Conservation (phyloP, 2,888 invertebrate genomes). For the Plebejus argus region DNA sequence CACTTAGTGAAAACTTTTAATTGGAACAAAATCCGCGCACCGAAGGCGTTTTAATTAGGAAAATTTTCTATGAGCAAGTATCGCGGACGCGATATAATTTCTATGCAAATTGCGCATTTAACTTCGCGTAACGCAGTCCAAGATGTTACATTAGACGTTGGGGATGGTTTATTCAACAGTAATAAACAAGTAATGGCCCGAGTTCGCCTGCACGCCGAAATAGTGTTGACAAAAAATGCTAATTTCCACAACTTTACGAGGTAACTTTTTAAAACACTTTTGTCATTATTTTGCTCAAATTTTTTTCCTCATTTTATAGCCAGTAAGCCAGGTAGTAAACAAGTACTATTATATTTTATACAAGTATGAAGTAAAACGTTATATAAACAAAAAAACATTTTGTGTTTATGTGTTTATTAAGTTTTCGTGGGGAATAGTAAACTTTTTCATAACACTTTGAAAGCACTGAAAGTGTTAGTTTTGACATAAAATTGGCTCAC, state of each 20-base stretch:
- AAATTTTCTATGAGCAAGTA: slow-evolving; percentile 76
- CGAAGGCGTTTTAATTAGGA: slow-evolving; percentile 79
- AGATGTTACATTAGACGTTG: slow-evolving; percentile 51
- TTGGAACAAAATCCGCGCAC: slow-evolving; percentile 75
- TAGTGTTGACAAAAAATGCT: slow-evolving; percentile 1
- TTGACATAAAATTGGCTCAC: slow-evolving; percentile 27
- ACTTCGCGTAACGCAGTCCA: slow-evolving; percentile 66
- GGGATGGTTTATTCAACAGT: slow-evolving; percentile 42
- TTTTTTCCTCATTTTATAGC: neutral
- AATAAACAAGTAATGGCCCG: slow-evolving; percentile 38
- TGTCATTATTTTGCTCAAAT: neutral
- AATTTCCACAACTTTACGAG: neutral
- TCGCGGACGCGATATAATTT: slow-evolving; percentile 74
- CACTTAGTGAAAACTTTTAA: slow-evolving; percentile 71
- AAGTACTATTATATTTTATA: neutral
- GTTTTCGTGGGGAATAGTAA: neutral
- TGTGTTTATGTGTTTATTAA: neutral
- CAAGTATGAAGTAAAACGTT: neutral
- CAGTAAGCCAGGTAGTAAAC: neutral
- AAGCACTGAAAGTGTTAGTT: slow-evolving; percentile 11
- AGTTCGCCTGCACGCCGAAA: neutral
- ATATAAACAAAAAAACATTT: neutral
- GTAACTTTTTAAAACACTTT: neutral
- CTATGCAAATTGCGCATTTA: slow-evolving; percentile 79
- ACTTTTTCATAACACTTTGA: neutral